A percentile compares a stretch with the other conserved stretches of the same genome.
These are phyloP conservation scores for Sylvia atricapilla DNA, from an alignment of 2,113 vertebrate species.

Conservation along the genomic window DNA sequence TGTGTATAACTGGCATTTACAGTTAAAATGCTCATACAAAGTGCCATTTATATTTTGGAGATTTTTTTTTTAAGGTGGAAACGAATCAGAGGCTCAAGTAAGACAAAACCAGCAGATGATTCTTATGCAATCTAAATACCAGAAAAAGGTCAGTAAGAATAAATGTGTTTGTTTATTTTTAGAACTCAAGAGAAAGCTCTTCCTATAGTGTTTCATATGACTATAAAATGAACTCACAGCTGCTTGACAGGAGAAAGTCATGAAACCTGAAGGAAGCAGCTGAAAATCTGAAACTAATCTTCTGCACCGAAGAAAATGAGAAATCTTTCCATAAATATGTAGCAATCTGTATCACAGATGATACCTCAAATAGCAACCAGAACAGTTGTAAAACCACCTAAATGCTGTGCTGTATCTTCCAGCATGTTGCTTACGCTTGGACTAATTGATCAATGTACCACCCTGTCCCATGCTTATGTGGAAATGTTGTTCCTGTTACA, in stretches of 20 bases:
- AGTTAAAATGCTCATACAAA: neutral
- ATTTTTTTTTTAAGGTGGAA: conserved; percentile 71
- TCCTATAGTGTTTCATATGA: neutral
- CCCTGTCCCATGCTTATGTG: neutral
- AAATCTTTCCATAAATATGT: neutral
- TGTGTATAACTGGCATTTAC: conserved; percentile 46
- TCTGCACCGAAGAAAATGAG: conserved; percentile 1
- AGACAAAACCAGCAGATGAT: conserved; percentile 76
- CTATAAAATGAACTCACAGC: conserved; percentile 18
- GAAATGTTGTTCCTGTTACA: neutral
- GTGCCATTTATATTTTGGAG: neutral
- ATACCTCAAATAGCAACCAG: neutral
- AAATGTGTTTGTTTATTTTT: neutral
- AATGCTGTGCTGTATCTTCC: neutral
- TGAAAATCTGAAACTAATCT: conserved; percentile 9
- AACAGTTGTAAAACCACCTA: neutral
- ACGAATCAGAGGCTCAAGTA: conserved; percentile 70
- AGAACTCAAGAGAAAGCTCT: conserved; percentile 12
- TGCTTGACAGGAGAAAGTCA: conserved; percentile 8
- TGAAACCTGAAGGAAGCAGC: neutral
- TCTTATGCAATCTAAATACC: conserved; percentile 71
- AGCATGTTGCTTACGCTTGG: neutral
- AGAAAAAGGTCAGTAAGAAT: conserved; percentile 79
- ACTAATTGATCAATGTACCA: conserved; percentile 9
- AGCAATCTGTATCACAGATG: neutral